Evolutionary conservation across 53 echinoderm and acorn worm genomes (phyloP).

Genomic region (Henricia sp.): DNA sequence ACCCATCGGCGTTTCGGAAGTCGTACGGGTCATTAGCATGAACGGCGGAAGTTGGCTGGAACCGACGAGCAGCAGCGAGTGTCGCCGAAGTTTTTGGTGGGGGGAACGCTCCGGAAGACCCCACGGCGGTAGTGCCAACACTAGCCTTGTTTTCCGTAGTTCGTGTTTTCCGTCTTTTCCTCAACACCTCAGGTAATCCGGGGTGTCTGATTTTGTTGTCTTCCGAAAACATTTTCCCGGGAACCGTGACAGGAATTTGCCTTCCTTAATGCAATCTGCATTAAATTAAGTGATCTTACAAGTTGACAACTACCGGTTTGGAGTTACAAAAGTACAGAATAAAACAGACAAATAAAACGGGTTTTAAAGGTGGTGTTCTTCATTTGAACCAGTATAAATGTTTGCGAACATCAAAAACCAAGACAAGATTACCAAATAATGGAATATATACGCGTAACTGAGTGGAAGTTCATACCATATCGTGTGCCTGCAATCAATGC

Average conservation of each 20-base stretch:
- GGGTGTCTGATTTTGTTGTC: neutral
- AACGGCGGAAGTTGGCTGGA: conserved; percentile 46
- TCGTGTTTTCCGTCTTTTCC: neutral
- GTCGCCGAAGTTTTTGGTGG: conserved; percentile 50
- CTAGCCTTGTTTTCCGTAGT: neutral
- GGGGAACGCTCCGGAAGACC: conserved; percentile 23
- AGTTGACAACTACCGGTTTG: no score
- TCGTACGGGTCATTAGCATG: conserved; percentile 54
- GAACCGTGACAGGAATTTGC: neutral
- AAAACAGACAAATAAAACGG: no score
- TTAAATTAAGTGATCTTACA: no score
- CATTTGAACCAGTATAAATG: no score
- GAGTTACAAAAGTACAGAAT: no score
- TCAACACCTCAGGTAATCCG: neutral
- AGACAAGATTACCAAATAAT: no score
- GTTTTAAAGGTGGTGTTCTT: no score
- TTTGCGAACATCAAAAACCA: no score
- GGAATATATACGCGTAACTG: no score
- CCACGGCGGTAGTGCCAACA: conserved; percentile 11
- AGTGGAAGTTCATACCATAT: no score
- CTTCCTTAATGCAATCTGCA: no score
- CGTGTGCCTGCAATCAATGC: no score
- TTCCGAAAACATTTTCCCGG: neutral
- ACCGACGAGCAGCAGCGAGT: conserved; percentile 1
- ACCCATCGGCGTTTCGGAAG: conserved; percentile 46